Percentiles rank a stretch among this genome's conserved stretches.
Conservation (phyloP, 2,113 vertebrate genomes). For the Prietella phreatophila region DNA sequence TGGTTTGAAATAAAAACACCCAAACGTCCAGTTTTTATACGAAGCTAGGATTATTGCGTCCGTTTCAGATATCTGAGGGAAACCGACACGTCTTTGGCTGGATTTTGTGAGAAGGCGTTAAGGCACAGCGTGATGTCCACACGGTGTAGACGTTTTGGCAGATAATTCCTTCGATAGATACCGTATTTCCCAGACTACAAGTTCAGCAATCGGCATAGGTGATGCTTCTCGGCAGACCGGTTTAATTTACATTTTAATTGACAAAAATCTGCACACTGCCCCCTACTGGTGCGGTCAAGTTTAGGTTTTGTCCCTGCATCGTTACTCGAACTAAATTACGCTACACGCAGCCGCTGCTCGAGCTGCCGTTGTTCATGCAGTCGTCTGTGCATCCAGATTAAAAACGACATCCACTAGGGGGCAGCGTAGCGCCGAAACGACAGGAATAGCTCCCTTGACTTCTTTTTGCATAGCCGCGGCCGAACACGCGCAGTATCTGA, state of each 20-base stretch:
- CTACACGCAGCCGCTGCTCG: too few species aligned
- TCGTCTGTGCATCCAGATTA: neutral
- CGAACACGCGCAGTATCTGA: too few species aligned
- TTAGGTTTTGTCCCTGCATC: neutral
- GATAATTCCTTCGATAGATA: neutral
- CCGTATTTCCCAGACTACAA: neutral
- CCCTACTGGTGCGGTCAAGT: neutral
- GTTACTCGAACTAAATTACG: neutral
- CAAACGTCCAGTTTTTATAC: neutral
- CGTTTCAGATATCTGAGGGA: neutral
- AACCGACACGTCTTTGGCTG: neutral
- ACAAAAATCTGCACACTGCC: neutral
- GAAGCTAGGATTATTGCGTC: neutral
- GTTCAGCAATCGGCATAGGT: neutral
- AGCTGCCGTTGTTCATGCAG: too few species aligned
- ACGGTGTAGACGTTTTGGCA: neutral
- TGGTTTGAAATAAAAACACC: neutral
- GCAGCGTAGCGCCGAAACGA: neutral
- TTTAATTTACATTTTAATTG: neutral
- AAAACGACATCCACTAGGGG: neutral
- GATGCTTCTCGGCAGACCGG: neutral
- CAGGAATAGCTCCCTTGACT: neutral
- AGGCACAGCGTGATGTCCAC: neutral
- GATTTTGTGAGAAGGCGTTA: neutral
- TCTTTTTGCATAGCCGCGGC: too few species aligned